Base-by-base conservation (phyloP, 2,113 vertebrate species). In the Muntiacus reevesi region DNA sequence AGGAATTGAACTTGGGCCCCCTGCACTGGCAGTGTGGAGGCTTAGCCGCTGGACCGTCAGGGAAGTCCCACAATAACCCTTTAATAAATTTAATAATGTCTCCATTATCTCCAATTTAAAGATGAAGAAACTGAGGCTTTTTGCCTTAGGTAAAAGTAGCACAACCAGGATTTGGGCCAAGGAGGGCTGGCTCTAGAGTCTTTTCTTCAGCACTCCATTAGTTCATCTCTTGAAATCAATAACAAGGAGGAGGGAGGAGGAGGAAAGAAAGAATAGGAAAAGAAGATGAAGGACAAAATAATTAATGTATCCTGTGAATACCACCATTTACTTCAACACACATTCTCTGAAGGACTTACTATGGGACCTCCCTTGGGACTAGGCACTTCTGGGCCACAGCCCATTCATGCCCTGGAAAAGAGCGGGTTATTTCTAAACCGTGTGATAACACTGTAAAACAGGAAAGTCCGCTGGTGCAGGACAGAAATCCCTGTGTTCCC, bases 401-500 rank as follows among this genome's bases (percentile, higher is more conserved):
- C 36, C 45, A 13, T 60, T 64, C 54, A n/a, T 13, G 43, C 15
- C 52, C 23, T 21, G 87, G 43, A 40, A 84, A 79, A n/a, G 62
- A 55, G 21, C 13, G 33, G 27, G 13, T 47, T 57, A 60, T 95
- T 96, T 91, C 95, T 91, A 28, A 82, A 82, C 62, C 81, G 12
- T 27, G 78, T 71, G 94, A 57, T 87, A 71, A 90, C 40, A 64
- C 54, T 85, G 85, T 95, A 52, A 40, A 86, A 92, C 95, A 79
- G 95, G 96, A 45, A 92, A 92, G 88, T 92, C 74, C 4, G 25
- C 88, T 54, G 85, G 91, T 50, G 87, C 91, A 36, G 1, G n/a
- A 57, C 71, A 91, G 54, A 90, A 93, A 97, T 95, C 67, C 94
- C 84, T 55, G 94, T 96, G 92, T 94, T 59, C 79, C 89, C 79